phyloP scores from a whole-genome alignment of 2,113 vertebrate genomes.

The Thalassarche chlororhynchos region DNA sequence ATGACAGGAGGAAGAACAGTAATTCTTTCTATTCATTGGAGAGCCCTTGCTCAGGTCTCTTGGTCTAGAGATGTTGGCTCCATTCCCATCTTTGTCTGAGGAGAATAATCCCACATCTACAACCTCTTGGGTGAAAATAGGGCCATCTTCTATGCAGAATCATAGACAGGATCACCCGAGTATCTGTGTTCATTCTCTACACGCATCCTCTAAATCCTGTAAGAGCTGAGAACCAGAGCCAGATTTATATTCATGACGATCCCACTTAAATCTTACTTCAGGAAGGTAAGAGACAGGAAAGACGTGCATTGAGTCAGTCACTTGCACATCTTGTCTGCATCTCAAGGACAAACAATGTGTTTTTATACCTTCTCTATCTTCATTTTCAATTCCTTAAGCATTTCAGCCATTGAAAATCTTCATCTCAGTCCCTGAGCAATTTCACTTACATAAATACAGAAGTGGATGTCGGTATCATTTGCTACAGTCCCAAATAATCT shows the following conservation, averaged over 20 bases:
- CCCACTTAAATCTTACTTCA: background rate
- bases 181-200: background rate
- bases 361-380: background rate
- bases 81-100: background rate
- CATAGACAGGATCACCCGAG: background rate
- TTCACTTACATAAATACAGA: background rate
- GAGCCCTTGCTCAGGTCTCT: background rate
- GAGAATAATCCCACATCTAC: background rate
- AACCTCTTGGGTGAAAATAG: background rate
- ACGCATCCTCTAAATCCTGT: background rate
- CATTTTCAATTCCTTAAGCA: conserved; percentile 1
- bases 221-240: background rate
- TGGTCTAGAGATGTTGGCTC: background rate
- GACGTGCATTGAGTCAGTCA: background rate
- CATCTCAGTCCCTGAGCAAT: background rate
- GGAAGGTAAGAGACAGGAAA: background rate
- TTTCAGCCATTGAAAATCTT: background rate
- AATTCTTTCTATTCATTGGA: background rate
- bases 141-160: background rate
- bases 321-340: background rate
- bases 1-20: background rate
- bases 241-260: background rate
- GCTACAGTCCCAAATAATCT: background rate
- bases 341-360: conserved; percentile 2
- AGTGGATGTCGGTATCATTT: background rate